These are phyloP conservation scores for Leucopsar rothschildi DNA, from an alignment of 2,113 vertebrate species.

Conservation along the genomic window DNA sequence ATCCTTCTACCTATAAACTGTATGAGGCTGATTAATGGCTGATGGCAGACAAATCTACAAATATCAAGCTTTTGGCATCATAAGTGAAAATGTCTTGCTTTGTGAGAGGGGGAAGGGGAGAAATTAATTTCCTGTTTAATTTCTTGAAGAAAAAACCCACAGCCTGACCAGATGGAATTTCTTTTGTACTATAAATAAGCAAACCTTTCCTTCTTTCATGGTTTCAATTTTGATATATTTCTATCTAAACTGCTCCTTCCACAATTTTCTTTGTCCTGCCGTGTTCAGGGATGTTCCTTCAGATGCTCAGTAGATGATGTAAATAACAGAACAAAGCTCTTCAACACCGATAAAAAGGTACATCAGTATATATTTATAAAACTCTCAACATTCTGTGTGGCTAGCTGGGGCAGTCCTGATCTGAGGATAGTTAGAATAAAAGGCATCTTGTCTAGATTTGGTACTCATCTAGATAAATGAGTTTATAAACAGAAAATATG, in stretches of 20 bases:
- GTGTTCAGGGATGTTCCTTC: not conserved
- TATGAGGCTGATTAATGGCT: constrained; percentile 54
- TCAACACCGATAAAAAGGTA: fast-evolving
- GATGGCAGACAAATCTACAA: not conserved
- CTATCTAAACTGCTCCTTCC: not conserved
- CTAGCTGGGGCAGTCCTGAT: not conserved
- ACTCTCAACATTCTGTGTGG: not conserved
- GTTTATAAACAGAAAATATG: not conserved
- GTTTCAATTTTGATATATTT: not conserved
- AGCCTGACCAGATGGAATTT: constrained; percentile 6
- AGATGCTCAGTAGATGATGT: not conserved
- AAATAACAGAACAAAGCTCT: not conserved
- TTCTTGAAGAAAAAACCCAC: constrained; percentile 11
- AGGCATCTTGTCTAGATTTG: not conserved
- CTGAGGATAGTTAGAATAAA: not conserved
- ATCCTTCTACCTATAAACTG: constrained; percentile 43
- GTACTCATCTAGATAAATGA: not conserved
- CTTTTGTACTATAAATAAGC: not conserved
- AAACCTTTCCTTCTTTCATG: not conserved
- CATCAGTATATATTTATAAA: not conserved
- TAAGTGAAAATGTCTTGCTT: constrained; percentile 23
- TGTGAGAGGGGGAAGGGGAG: not conserved
- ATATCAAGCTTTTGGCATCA: constrained; percentile 18
- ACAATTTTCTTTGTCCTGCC: not conserved
- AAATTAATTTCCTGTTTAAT: constrained; percentile 44